Evolutionary conservation across 1,140 invertebrate genomes (phyloP).

Genomic region (Halyomorpha halys): DNA sequence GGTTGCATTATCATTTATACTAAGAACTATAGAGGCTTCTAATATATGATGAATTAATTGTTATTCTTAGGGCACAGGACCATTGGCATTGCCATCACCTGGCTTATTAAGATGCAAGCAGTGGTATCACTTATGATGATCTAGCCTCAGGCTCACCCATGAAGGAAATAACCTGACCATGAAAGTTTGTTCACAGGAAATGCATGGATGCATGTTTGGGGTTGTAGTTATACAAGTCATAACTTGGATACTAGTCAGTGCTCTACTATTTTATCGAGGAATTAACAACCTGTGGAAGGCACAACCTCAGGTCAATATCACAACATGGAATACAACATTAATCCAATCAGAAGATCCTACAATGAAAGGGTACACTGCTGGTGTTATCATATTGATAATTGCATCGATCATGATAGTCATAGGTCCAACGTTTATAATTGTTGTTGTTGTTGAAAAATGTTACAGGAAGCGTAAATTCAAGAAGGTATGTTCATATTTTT

Average conservation of each 20-base stretch:
- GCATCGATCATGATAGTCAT: conserved; percentile 4
- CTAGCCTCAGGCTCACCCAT: not conserved
- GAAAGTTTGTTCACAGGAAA: conserved; percentile 12
- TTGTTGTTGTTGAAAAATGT: not conserved
- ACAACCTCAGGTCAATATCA: not conserved
- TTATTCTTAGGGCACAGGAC: not conserved
- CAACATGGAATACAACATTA: not conserved
- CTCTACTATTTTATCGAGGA: conserved; percentile 2
- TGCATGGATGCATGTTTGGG: not conserved
- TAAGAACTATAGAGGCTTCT: too few species aligned
- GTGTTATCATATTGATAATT: conserved; percentile 2
- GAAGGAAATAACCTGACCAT: not conserved
- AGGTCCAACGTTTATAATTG: not conserved
- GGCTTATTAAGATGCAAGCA: conserved; percentile 5
- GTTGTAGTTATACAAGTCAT: conserved; percentile 2
- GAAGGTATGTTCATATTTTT: not conserved
- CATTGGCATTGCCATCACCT: conserved; percentile 4
- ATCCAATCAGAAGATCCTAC: not conserved
- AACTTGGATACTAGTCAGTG: conserved; percentile 4
- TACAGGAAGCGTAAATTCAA: conserved; percentile 4
- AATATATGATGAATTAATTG: not conserved
- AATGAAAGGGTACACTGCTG: not conserved
- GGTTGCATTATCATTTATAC: too few species aligned
- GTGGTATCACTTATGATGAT: conserved; percentile 1
- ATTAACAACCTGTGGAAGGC: not conserved